Percentiles rank a stretch among this genome's conserved stretches.
Evolutionary conservation across 2,797 vertebrate genomes (phyloP).

Genomic region (Alauda arvensis): DNA sequence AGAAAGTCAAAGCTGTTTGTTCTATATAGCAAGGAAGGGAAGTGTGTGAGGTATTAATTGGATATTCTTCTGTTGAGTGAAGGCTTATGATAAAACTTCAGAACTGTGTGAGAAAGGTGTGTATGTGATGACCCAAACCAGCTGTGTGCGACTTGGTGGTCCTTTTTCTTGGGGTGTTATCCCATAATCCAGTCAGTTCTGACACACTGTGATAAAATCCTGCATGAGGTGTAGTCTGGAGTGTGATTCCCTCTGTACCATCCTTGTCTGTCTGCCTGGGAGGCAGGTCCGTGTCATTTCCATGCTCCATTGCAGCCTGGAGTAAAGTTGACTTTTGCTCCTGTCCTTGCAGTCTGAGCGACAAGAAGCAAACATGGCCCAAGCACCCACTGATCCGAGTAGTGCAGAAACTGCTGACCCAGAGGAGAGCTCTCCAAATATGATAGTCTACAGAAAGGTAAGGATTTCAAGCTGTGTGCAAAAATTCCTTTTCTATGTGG

Average conservation of each 20-base stretch:
- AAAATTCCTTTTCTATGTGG: not conserved
- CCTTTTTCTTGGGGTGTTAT: not conserved
- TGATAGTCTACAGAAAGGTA: conserved; percentile 97
- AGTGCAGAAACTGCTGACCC: conserved; percentile 75
- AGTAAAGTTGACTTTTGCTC: conserved; percentile 17
- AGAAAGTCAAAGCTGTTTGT: not conserved
- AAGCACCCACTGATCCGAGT: conserved; percentile 79
- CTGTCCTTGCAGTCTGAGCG: conserved; percentile 57
- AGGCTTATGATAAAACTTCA: not conserved
- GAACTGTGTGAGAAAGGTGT: not conserved
- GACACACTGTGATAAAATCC: not conserved
- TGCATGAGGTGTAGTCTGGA: not conserved
- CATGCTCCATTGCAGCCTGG: not conserved
- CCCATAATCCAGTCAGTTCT: not conserved
- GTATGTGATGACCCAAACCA: not conserved
- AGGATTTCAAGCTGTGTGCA: not conserved
- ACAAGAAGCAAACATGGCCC: conserved; percentile 81
- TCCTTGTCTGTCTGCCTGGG: not conserved
- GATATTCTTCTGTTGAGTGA: not conserved
- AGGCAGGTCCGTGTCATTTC: not conserved
- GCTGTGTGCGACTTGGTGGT: fast-evolving
- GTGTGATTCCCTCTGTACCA: not conserved
- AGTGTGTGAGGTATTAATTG: not conserved
- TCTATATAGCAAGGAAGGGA: not conserved
- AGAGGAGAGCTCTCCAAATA: conserved; percentile 92